Base-by-base conservation (phyloP, 2,888 invertebrate species). In the Rhingia campestris region DNA sequence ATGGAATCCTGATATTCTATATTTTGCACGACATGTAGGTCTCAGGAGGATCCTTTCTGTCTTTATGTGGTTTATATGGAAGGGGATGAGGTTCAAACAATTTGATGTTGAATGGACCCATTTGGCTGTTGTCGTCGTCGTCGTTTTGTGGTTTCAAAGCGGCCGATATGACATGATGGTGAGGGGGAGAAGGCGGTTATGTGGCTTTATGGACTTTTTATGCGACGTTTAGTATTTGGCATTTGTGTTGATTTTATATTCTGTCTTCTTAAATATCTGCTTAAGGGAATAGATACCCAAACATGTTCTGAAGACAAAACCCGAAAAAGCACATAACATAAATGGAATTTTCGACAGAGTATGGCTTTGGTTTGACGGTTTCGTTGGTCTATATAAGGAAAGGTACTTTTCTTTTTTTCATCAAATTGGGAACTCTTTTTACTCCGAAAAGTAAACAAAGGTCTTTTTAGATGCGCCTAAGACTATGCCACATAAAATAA, bases 191-290 rank as follows among this genome's bases (percentile, higher is more conserved):
- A 43, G 39, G n/a, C 41, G 12, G 9, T 32, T 53, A 53, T 37
- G 30, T 58, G 58, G 43, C 51, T 67, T 67, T 75, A 54, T 64
- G 53, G 59, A 49, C 22, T 66, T 58, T 76, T 76, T 67, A 61
- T 76, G 53, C 32, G 67, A 76, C 53, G 61, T 76, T 76, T 67
- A 54, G 61, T 69, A 54, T 61, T 76, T 59, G 35, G 47, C 49
- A 33, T 64, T 59, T 75, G 9, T 66, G 51, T 53, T 59, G 75
- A 59, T 75, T 73, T 73, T 63, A 73, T 63, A 32, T 73, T 30
- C 63, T 56, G 63, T 14, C 12, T 45, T 47, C 22, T 22, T 35
- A 4, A 45, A 54, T 67, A 67, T 33, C 53, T 14, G 64, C 12
- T 54, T 54, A 35, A 7, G 30, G 4, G 49, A 47, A 39, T 22